A percentile compares a stretch with the other conserved stretches of the same genome.
phyloP scores from a whole-genome alignment of 2,797 vertebrate genomes.

The Anniella stebbinsi region DNA sequence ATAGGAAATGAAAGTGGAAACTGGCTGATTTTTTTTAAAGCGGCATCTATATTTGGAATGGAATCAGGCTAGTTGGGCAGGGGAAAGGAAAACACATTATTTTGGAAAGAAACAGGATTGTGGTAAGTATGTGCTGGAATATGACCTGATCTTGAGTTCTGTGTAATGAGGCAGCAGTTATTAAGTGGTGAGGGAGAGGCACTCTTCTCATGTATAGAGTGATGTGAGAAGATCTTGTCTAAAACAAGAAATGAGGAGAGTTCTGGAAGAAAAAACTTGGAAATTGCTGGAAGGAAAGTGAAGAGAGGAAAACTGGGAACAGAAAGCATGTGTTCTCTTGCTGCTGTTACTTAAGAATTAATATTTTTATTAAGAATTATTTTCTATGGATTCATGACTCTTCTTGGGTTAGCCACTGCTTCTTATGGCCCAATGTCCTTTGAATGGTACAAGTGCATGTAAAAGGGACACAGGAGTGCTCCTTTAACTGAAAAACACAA shows the following conservation, averaged over 20 bases:
- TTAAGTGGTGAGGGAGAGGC: background rate
- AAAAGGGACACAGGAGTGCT: too few species aligned
- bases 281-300: background rate
- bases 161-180: background rate
- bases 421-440: background rate
- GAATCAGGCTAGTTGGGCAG: background rate
- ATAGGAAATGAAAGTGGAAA: background rate
- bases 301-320: background rate
- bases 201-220: background rate
- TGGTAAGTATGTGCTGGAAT: background rate
- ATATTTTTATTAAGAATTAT: background rate
- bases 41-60: background rate
- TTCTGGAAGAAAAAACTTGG: background rate
- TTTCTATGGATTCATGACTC: background rate
- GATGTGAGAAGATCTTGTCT: background rate
- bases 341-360: background rate
- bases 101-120: background rate
- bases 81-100: background rate
- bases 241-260: background rate
- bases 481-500: too few species aligned
- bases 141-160: background rate
- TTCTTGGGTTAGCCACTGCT: background rate
- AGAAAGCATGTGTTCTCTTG: background rate
- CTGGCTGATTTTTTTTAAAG: background rate
- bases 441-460: too few species aligned